A percentile compares a stretch with the other conserved stretches of the same genome.
Evolutionary conservation across 1,140 invertebrate species (phyloP).

Genomic region (Lerema accius): DNA sequence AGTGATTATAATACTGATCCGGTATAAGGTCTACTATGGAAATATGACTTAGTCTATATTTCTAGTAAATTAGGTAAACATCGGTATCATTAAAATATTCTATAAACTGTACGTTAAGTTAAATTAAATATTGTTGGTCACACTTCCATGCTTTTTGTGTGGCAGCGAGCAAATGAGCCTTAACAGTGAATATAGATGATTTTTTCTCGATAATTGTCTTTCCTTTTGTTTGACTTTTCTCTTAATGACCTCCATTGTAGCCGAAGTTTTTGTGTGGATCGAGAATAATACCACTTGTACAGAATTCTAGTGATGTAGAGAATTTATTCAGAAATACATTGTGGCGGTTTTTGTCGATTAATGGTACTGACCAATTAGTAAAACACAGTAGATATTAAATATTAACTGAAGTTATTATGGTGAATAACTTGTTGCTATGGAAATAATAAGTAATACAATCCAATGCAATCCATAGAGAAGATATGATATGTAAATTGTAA

Average conservation of each 20-base stretch:
- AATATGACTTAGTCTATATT: no score
- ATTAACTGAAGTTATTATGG: no score
- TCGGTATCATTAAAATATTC: no score
- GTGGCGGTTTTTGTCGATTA: conserved; percentile 5
- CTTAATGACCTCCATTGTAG: conserved; percentile 51
- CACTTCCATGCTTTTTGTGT: conserved; percentile 39
- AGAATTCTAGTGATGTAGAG: conserved; percentile 33
- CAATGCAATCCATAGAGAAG: no score
- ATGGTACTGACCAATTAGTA: background rate
- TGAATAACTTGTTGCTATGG: no score
- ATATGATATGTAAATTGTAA: no score
- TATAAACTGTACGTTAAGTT: conserved; percentile 30
- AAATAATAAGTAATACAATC: no score
- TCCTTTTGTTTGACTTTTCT: conserved; percentile 49
- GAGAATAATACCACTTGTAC: conserved; percentile 43
- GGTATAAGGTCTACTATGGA: no score
- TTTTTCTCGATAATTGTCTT: conserved; percentile 52
- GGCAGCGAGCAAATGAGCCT: conserved; percentile 49
- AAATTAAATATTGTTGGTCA: conserved; percentile 41
- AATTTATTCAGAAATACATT: conserved; percentile 17
- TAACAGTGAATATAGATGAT: conserved; percentile 47
- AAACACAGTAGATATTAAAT: background rate
- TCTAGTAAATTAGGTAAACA: no score
- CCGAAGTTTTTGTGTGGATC: conserved; percentile 43
- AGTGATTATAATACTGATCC: no score